Evolutionary conservation across 1,140 invertebrate genomes (phyloP).

Genomic region (Drosophila cardini): DNA sequence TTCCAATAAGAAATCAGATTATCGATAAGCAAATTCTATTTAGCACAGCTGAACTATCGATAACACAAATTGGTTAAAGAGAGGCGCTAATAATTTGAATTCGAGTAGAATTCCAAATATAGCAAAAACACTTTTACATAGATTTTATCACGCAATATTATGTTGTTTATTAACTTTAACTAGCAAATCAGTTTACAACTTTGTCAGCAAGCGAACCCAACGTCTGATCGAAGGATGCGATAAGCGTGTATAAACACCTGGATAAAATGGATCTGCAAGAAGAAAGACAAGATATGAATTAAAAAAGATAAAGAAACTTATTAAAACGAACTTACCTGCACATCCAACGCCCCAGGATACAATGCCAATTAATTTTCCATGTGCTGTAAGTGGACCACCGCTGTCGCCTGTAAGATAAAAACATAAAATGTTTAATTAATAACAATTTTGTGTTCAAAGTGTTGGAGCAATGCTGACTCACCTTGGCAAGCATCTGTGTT

Average conservation of each 20-base stretch:
- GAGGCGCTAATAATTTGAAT: slow-evolving; percentile 31
- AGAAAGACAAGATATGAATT: neutral
- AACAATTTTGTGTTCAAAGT: neutral
- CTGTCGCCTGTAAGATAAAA: slow-evolving; percentile 80
- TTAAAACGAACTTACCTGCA: slow-evolving; percentile 59
- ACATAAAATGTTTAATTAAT: neutral
- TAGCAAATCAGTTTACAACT: slow-evolving; percentile 49
- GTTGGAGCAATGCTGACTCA: slow-evolving; percentile 29
- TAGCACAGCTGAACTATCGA: slow-evolving; percentile 27
- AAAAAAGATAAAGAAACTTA: neutral
- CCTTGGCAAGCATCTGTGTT: slow-evolving; percentile 83
- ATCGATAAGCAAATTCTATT: slow-evolving; percentile 25
- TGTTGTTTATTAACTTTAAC: slow-evolving; percentile 20
- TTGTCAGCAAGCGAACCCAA: slow-evolving; percentile 76
- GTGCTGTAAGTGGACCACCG: slow-evolving; percentile 85
- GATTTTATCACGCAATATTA: slow-evolving; percentile 2
- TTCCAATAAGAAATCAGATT: slow-evolving; percentile 53
- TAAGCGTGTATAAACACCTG: slow-evolving; percentile 88
- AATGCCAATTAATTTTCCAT: slow-evolving; percentile 86
- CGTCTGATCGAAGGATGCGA: slow-evolving; percentile 69
- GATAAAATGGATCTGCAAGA: slow-evolving; percentile 84
- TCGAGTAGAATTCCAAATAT: neutral
- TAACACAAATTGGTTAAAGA: neutral
- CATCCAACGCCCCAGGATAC: slow-evolving; percentile 89
- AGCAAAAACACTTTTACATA: too few relatives aligned